Evolutionary conservation across 2,888 invertebrate genomes (phyloP).

Genomic region (Pseudococcus viburni): DNA sequence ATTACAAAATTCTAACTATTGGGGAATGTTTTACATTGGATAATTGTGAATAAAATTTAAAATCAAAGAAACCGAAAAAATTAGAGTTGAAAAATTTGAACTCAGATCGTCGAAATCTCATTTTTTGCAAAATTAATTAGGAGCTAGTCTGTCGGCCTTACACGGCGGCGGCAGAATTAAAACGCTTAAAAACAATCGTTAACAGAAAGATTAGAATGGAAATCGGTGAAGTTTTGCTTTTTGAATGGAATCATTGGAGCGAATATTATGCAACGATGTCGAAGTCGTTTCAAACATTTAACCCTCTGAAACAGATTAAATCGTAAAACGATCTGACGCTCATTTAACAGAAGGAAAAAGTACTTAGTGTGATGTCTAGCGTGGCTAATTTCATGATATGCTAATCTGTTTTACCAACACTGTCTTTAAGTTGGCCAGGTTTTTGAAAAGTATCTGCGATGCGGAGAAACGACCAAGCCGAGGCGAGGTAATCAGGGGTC

Average conservation of each 20-base stretch:
- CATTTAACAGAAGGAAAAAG: conserved; percentile 59
- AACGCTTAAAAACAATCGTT: conserved; percentile 60
- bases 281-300: conserved; percentile 58
- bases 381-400: conserved; percentile 59
- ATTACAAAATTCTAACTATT: too few relatives aligned
- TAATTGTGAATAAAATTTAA: too few relatives aligned
- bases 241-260: conserved; percentile 53
- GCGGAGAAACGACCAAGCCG: neutral
- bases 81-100: too few relatives aligned
- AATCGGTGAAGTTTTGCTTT: conserved; percentile 55
- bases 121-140: too few relatives aligned
- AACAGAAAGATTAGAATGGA: conserved; percentile 58
- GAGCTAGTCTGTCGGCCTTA: neutral
- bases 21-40: too few relatives aligned
- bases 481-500: conserved; percentile 12
- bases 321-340: conserved; percentile 57
- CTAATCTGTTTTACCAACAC: conserved; percentile 55
- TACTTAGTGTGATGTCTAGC: conserved; percentile 61
- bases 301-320: conserved; percentile 58
- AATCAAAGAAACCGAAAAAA: too few relatives aligned
- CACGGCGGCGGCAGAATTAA: conserved; percentile 18
- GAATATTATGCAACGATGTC: conserved; percentile 58
- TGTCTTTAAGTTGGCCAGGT: conserved; percentile 55
- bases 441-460: neutral
- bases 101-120: neutral